Percentiles rank a stretch among this genome's conserved stretches.
phyloP scores from a whole-genome alignment of 2,888 invertebrate genomes.

The Yponomeuta evonymella region DNA sequence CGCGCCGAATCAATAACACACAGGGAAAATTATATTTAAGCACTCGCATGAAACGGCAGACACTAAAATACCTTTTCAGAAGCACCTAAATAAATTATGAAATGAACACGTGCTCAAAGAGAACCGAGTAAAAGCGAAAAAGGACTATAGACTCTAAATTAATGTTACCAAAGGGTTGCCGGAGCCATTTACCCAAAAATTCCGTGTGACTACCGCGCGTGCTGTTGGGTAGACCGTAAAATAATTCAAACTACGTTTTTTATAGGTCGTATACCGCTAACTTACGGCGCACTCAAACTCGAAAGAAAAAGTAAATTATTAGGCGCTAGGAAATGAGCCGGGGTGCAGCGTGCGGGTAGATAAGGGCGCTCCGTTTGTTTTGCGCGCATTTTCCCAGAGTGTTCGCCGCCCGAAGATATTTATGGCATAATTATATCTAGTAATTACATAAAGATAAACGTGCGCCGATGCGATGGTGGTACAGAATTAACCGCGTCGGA shows the following conservation, averaged over 20 bases:
- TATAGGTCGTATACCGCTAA: slow-evolving; percentile 1
- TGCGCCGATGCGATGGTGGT: slow-evolving; percentile 37
- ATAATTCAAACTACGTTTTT: slow-evolving; percentile 10
- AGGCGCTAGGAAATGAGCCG: not conserved
- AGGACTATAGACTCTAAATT: slow-evolving; percentile 40
- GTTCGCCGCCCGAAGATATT: slow-evolving; percentile 34
- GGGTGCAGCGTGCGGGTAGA: not conserved
- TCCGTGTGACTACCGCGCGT: slow-evolving; percentile 14
- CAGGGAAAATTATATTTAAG: not conserved
- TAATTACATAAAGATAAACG: slow-evolving; percentile 55
- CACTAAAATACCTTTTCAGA: slow-evolving; percentile 10
- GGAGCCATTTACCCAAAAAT: slow-evolving; percentile 22
- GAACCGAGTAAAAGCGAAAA: slow-evolving; percentile 29
- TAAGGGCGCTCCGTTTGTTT: slow-evolving; percentile 14
- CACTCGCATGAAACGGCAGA: not conserved
- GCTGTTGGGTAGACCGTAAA: slow-evolving; percentile 4
- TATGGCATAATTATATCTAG: slow-evolving; percentile 55
- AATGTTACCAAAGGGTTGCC: slow-evolving; percentile 37
- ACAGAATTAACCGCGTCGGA: slow-evolving; percentile 54
- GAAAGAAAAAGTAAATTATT: not conserved
- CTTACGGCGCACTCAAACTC: not conserved
- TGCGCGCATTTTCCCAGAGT: slow-evolving; percentile 15
- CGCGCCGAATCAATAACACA: slow-evolving; percentile 5
- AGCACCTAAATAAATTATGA: slow-evolving; percentile 34
- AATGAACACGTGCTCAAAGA: slow-evolving; percentile 36